Base-by-base conservation (phyloP, 92 coral and sea anemone species). In the Siderastrea siderea region DNA sequence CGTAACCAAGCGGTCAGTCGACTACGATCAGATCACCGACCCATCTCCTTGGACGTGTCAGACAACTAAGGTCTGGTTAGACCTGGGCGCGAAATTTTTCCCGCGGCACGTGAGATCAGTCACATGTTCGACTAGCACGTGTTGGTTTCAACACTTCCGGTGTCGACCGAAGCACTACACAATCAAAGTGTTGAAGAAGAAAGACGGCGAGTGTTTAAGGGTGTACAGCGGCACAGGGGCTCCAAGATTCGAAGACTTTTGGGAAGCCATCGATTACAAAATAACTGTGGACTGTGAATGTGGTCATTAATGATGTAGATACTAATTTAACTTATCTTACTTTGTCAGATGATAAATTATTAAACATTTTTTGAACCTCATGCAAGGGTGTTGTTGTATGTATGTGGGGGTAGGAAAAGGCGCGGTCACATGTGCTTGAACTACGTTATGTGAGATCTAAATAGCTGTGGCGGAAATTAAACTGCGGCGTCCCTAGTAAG, bases 11-110 rank as follows among this genome's bases (percentile, higher is more conserved):
- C 49, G 89, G 15, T 63, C 75, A 13, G 0, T 65, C 26, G 62
- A 19, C 46, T 49, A 84, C 12, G 73, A 68, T 61, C 68, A 74
- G 80, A 90, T 81, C 50, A 76, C 78, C 44, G 77, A 73, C 53
- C 95, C 97, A 10, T 71, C 72, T 11, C 90, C 87, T 5, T 94
- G 98, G 98, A 92, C 95, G 45, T 94, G 98, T 47, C 77, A 84
- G 77, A 94, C 95, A 4, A 87, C 74, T 43, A 77, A 58, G 14
- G 26, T 11, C 5, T 94, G 98, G 98, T 45, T 15, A 45, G 59
- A 90, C 70, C 81, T 94, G 48, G 98, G 98, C 64, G 45, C 19
- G 1, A 68, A 84, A 10, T 92, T 77, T 79, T 94, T 89, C 80
- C 98, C 98, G 7, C 95, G 95, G 43, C 89, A 51, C 82, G 85